These are phyloP conservation scores for Drosophila siamana DNA, from an alignment of 2,888 invertebrate genomes.

Conservation along the genomic window DNA sequence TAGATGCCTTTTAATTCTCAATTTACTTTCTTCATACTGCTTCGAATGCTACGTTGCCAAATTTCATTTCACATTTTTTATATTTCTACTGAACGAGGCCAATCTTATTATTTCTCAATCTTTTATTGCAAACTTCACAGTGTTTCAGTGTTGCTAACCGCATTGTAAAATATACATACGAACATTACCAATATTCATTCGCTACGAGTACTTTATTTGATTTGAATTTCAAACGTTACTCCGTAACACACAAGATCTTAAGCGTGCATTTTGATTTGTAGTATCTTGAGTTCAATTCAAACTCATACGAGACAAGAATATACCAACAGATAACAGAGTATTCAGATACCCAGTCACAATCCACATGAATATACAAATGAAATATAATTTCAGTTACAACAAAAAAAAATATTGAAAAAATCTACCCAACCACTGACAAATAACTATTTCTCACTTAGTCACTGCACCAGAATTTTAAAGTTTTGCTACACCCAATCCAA, in stretches of 20 bases:
- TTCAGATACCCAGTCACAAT: not conserved
- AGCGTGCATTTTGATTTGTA: slow-evolving; percentile 54
- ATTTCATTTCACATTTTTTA: slow-evolving; percentile 11
- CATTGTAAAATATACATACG: slow-evolving; percentile 63
- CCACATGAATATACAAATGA: slow-evolving; percentile 23
- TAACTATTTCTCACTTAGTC: slow-evolving; percentile 38
- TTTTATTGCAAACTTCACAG: slow-evolving; percentile 2
- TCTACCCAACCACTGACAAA: slow-evolving; percentile 47
- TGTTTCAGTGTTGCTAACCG: slow-evolving; percentile 15
- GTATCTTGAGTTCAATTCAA: slow-evolving; percentile 29
- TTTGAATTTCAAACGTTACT: slow-evolving; percentile 12
- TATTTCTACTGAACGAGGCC: too few species aligned
- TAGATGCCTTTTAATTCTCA: too few species aligned
- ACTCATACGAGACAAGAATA: slow-evolving; percentile 16
- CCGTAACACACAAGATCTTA: not conserved
- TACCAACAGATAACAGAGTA: slow-evolving; percentile 16
- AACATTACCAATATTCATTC: slow-evolving; percentile 6
- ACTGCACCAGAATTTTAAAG: slow-evolving; percentile 52
- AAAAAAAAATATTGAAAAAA: too few species aligned
- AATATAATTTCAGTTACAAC: slow-evolving; percentile 1
- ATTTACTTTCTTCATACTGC: too few species aligned
- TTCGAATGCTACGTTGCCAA: slow-evolving; percentile 6
- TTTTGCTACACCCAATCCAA: slow-evolving; percentile 51
- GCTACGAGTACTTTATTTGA: slow-evolving; percentile 36
- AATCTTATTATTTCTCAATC: too few species aligned